These are phyloP conservation scores for Drosophila teissieri DNA, from an alignment of 1,140 invertebrate species.

Conservation along the genomic window DNA sequence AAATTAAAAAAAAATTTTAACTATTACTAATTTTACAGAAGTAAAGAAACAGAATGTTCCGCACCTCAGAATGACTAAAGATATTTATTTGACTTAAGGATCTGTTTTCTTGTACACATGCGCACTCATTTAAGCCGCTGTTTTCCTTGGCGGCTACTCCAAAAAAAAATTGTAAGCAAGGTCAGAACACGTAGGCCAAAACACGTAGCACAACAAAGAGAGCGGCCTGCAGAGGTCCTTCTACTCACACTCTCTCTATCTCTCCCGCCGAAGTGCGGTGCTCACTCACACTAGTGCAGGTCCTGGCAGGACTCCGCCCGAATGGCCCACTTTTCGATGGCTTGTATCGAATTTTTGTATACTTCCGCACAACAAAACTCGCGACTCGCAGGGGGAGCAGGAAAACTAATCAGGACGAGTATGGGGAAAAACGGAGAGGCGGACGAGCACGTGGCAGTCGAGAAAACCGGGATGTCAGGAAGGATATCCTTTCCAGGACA, in stretches of 20 bases:
- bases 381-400: constrained; percentile 37
- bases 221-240: constrained; percentile 22
- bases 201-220: constrained; percentile 38
- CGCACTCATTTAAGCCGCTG: constrained; percentile 5
- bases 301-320: constrained; percentile 37
- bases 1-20: too few relatives aligned
- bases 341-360: constrained; percentile 64
- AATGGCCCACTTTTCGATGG: constrained; percentile 63
- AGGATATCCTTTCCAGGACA: constrained; percentile 41
- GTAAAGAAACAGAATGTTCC: background rate
- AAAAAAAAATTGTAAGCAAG: constrained; percentile 41
- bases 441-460: constrained; percentile 10
- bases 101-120: constrained; percentile 31
- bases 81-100: constrained; percentile 8
- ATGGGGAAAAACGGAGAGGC: constrained; percentile 34
- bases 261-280: constrained; percentile 23
- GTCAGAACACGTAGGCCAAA: constrained; percentile 20
- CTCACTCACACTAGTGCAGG: constrained; percentile 30
- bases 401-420: constrained; percentile 14
- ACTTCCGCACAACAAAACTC: constrained; percentile 57
- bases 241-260: constrained; percentile 53
- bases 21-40: too few relatives aligned
- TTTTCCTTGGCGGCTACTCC: constrained; percentile 10
- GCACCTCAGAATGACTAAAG: background rate
- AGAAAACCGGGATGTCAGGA: constrained; percentile 24